phyloP scores from a whole-genome alignment of 2,113 vertebrate species.

The Verasper variegatus region DNA sequence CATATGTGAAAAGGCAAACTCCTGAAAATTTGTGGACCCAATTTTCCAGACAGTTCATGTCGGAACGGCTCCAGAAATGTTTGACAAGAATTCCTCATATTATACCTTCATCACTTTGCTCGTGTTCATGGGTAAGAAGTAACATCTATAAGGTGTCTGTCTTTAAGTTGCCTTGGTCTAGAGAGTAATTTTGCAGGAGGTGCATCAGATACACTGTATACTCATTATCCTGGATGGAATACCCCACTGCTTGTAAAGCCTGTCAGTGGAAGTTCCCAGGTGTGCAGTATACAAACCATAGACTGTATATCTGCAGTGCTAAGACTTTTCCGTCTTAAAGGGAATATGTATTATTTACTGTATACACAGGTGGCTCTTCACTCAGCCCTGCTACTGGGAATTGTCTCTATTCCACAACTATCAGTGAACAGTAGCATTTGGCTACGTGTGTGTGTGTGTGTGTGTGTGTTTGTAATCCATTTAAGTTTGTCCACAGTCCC shows the following conservation, averaged over 20 bases:
- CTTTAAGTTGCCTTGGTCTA: not conserved
- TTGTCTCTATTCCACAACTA: not conserved
- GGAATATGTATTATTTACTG: not conserved
- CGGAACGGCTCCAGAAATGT: too few relatives aligned
- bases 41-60: too few relatives aligned
- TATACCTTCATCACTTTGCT: too few relatives aligned
- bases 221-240: slow-evolving; percentile 11
- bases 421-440: not conserved
- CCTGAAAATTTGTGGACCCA: too few relatives aligned
- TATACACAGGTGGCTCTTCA: not conserved
- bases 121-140: too few relatives aligned
- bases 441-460: not conserved
- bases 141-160: not conserved
- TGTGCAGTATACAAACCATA: slow-evolving; percentile 14
- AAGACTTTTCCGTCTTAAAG: not conserved
- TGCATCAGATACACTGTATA: not conserved
- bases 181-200: not conserved
- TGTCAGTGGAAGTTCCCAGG: slow-evolving; percentile 35
- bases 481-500: slow-evolving; percentile 25
- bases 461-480: slow-evolving; percentile 3
- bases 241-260: slow-evolving; percentile 19
- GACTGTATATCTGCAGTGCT: not conserved
- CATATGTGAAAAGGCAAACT: not conserved
- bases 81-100: too few relatives aligned
- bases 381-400: not conserved